A percentile compares a stretch with the other conserved stretches of the same genome.
Conservation (phyloP, 2,797 vertebrate species). For the Tapera naevia region DNA sequence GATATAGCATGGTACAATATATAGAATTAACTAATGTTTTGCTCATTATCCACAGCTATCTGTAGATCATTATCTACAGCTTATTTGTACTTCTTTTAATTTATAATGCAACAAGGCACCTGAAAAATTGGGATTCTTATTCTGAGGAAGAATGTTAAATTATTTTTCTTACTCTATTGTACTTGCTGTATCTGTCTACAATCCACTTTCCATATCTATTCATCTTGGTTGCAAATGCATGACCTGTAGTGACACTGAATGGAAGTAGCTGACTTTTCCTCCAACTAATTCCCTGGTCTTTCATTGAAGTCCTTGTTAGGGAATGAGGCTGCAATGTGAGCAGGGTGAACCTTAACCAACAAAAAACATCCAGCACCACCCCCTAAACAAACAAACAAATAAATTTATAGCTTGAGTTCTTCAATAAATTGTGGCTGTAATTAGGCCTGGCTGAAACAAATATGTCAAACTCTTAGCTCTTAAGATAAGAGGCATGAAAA, state of each 20-base stretch:
- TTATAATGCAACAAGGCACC: not conserved
- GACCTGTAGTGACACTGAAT: not conserved
- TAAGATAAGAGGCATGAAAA: not conserved
- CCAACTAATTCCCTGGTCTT: not conserved
- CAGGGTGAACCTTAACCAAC: not conserved
- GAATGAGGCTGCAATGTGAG: not conserved
- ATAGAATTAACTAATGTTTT: not conserved
- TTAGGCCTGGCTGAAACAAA: not conserved
- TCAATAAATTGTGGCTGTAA: not conserved
- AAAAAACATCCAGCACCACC: too few relatives aligned
- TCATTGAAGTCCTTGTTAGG: not conserved
- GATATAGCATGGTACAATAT: not conserved
- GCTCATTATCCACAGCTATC: too few relatives aligned
- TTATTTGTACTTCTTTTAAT: too few relatives aligned
- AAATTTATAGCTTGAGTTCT: not conserved
- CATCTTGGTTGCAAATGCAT: not conserved
- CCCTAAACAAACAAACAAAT: not conserved
- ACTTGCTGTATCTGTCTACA: accelerated
- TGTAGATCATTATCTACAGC: too few relatives aligned
- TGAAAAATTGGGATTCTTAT: not conserved
- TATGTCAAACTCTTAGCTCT: not conserved
- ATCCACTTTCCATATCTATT: not conserved
- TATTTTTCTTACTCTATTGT: not conserved
- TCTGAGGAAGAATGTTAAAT: not conserved
- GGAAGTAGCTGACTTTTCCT: not conserved